Percentiles rank a stretch among this genome's conserved stretches.
These are phyloP conservation scores for Anas platyrhynchos DNA, from an alignment of 2,113 vertebrate genomes.

Conservation along the genomic window DNA sequence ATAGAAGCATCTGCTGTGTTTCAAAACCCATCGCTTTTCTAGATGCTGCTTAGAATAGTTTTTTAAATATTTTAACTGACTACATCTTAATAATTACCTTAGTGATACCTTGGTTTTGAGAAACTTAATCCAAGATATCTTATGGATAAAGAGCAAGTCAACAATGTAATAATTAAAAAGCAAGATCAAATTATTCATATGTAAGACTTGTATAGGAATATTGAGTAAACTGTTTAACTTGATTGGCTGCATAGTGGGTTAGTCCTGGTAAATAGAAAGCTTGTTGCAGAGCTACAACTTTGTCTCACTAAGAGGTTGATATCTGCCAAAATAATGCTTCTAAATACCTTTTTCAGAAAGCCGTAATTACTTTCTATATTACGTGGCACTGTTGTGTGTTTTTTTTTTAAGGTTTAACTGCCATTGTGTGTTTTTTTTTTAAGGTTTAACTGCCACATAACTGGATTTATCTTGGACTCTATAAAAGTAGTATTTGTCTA, in stretches of 20 bases:
- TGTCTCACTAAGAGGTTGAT: not conserved
- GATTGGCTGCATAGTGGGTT: not conserved
- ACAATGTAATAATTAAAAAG: not conserved
- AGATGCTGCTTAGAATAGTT: not conserved
- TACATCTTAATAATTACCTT: not conserved
- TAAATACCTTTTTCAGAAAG: not conserved
- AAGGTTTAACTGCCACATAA: not conserved
- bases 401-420: not conserved
- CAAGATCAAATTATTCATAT: not conserved
- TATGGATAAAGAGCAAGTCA: not conserved
- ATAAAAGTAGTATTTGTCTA: not conserved
- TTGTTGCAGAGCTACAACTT: not conserved
- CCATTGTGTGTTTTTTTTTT: not conserved
- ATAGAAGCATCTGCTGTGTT: not conserved
- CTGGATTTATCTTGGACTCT: not conserved
- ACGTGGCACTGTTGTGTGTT: not conserved
- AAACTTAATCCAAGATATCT: not conserved
- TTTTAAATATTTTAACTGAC: not conserved
- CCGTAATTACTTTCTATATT: not conserved
- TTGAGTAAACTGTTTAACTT: not conserved
- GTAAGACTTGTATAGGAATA: not conserved
- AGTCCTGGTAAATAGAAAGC: not conserved
- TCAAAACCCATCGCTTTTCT: not conserved
- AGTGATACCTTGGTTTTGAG: not conserved
- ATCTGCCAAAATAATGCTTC: not conserved